Evolutionary conservation across 2,888 invertebrate genomes (phyloP).

Genomic region (Eumacrocentrus americanus): DNA sequence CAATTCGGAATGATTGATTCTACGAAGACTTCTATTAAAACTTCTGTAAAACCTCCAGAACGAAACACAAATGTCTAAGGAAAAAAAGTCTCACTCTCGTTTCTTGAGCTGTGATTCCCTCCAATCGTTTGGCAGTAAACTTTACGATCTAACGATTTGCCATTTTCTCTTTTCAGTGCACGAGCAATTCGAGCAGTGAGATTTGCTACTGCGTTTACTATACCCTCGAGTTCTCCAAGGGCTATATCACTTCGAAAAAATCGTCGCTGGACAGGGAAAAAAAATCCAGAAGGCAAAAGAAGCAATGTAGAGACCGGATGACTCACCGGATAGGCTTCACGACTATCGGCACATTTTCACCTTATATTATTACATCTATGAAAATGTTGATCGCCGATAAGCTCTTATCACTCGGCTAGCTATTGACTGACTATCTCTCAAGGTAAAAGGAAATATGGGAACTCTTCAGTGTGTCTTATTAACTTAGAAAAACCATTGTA

Average conservation of each 20-base stretch:
- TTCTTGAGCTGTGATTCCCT: background rate
- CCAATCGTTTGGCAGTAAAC: constrained; percentile 6
- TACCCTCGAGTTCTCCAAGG: background rate
- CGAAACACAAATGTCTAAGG: background rate
- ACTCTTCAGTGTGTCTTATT: too few species aligned
- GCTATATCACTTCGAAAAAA: background rate
- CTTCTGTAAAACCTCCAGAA: background rate
- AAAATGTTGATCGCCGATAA: constrained; percentile 13
- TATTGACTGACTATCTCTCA: constrained; percentile 1
- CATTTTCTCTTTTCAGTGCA: constrained; percentile 24
- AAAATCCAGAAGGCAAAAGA: background rate
- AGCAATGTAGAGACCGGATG: background rate
- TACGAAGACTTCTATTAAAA: constrained; percentile 1
- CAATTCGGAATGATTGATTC: background rate
- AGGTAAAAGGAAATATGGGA: constrained; percentile 4
- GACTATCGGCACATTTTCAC: background rate
- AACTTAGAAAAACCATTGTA: too few species aligned
- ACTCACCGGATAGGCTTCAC: background rate
- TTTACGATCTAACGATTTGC: constrained; percentile 26
- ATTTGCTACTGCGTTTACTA: background rate
- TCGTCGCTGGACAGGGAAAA: background rate
- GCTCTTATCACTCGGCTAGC: constrained; percentile 7
- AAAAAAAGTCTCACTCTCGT: background rate
- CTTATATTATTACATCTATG: background rate
- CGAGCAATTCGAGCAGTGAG: background rate